These are phyloP conservation scores for Rhabdomys dilectus DNA, from an alignment of 2,113 vertebrate species.

Conservation along the genomic window DNA sequence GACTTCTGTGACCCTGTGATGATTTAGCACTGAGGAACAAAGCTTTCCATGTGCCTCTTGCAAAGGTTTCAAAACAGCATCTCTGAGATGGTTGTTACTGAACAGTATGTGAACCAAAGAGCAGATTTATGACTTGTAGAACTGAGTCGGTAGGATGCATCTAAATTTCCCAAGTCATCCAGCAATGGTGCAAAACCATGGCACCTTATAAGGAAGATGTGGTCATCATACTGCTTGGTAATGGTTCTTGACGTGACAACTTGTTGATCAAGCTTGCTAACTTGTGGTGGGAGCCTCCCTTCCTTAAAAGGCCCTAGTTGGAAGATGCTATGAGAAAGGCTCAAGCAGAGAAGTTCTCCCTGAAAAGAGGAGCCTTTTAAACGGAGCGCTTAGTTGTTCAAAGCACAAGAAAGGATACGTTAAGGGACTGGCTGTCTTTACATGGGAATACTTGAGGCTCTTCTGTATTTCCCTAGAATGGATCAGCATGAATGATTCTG, in stretches of 20 bases:
- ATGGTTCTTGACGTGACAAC: neutral
- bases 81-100: neutral
- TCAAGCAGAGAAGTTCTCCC: neutral
- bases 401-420: conserved; percentile 1
- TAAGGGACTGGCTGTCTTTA: neutral
- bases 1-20: neutral
- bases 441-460: neutral
- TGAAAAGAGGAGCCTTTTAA: neutral
- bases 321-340: neutral
- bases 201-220: conserved; percentile 42
- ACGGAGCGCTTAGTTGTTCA: neutral
- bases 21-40: neutral
- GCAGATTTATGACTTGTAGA: conserved; percentile 33
- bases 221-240: neutral
- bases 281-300: neutral
- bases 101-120: conserved; percentile 8
- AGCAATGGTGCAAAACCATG: neutral
- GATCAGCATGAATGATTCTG: neutral
- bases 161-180: conserved; percentile 57
- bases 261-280: conserved; percentile 21
- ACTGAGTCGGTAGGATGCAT: conserved; percentile 17
- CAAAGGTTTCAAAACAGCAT: neutral
- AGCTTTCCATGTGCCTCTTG: neutral
- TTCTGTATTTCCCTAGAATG: neutral
- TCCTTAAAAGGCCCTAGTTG: conserved; percentile 19